Percentiles rank a stretch among this genome's conserved stretches.
Evolutionary conservation across 2,888 invertebrate genomes (phyloP).

Genomic region (Rotaria sp.): DNA sequence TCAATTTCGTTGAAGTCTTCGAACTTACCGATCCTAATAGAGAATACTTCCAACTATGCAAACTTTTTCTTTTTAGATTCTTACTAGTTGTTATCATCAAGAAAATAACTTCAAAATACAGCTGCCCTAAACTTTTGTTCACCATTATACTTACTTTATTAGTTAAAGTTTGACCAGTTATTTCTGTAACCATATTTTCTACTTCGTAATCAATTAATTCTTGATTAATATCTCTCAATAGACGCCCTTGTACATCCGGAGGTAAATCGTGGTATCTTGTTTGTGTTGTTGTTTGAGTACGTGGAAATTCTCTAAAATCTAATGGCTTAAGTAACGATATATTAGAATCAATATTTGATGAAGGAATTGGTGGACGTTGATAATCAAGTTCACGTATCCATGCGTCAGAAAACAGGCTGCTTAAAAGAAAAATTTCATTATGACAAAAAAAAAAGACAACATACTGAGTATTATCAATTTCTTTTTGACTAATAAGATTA

Average conservation of each 20-base stretch:
- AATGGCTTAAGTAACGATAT: not conserved
- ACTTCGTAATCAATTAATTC: not conserved
- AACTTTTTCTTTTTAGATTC: no score
- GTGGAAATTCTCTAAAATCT: not conserved
- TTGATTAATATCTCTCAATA: not conserved
- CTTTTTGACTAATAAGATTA: not conserved
- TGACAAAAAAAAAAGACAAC: not conserved
- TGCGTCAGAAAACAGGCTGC: constrained; percentile 19
- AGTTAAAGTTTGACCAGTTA: not conserved
- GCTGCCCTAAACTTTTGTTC: no score
- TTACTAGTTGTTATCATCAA: no score
- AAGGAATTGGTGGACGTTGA: not conserved
- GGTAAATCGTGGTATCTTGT: not conserved
- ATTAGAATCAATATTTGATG: not conserved
- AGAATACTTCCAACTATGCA: no score
- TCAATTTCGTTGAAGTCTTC: no score
- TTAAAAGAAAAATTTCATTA: not conserved
- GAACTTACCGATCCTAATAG: no score
- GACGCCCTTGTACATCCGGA: not conserved
- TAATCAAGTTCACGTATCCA: constrained; percentile 6
- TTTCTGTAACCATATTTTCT: not conserved
- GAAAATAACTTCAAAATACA: no score
- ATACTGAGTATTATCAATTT: not conserved
- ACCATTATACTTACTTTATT: not conserved
- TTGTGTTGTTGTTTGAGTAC: not conserved